Conservation (phyloP, 2,797 vertebrate genomes). For the Catharus ustulatus region DNA sequence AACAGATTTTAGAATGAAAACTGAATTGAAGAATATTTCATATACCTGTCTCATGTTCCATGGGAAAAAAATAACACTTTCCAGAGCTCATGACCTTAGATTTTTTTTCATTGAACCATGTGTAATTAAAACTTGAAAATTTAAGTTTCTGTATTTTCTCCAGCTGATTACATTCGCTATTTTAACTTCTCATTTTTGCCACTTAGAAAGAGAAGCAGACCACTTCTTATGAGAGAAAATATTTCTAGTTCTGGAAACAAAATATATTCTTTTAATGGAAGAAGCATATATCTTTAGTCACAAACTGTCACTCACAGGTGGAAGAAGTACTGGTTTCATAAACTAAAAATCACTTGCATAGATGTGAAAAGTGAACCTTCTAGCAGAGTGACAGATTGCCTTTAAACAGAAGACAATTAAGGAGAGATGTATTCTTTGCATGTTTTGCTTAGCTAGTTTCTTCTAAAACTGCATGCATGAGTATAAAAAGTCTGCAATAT, state of each 20-base stretch:
- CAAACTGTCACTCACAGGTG: background rate
- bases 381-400: background rate
- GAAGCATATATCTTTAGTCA: background rate
- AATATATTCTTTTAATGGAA: background rate
- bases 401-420: background rate
- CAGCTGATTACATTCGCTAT: background rate
- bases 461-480: background rate
- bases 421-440: background rate
- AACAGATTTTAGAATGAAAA: background rate
- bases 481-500: background rate
- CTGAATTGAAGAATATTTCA: background rate
- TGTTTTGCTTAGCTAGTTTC: background rate
- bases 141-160: background rate
- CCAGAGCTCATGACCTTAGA: background rate
- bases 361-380: background rate
- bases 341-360: background rate
- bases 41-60: background rate
- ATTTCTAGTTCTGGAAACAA: conserved; percentile 23
- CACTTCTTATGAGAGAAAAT: background rate
- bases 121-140: background rate
- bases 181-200: background rate
- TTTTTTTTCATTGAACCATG: background rate
- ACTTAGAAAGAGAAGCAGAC: background rate
- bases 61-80: background rate
- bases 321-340: background rate